Evolutionary conservation across 1,140 invertebrate species (phyloP).

Genomic region (Eupristina koningsbergeri): DNA sequence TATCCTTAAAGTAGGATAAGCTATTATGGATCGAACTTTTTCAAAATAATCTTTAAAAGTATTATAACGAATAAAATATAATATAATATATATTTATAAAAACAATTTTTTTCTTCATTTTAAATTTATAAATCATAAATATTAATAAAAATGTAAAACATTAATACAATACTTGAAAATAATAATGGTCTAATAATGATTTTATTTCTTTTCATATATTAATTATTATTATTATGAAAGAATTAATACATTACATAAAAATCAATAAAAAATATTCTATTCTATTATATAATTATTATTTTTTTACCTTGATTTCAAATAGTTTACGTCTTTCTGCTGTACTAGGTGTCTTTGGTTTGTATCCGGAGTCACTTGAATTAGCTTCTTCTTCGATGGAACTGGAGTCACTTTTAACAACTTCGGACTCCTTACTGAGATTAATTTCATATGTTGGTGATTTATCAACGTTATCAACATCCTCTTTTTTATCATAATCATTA

Average conservation of each 20-base stretch:
- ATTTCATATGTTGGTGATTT: slow-evolving; percentile 65
- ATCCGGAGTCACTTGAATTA: slow-evolving; percentile 76
- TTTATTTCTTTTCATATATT: too few species aligned
- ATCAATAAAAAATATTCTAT: not conserved
- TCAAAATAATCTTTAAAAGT: too few species aligned
- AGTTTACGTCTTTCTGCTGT: slow-evolving; percentile 83
- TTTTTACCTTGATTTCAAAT: slow-evolving; percentile 75
- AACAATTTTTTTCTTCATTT: too few species aligned
- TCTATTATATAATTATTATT: not conserved
- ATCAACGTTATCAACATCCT: slow-evolving; percentile 56
- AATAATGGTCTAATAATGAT: too few species aligned
- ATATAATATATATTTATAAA: too few species aligned
- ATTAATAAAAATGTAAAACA: too few species aligned
- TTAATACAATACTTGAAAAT: too few species aligned
- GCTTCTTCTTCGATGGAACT: slow-evolving; percentile 77
- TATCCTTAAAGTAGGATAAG: too few species aligned
- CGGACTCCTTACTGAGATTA: slow-evolving; percentile 64
- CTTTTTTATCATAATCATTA: slow-evolving; percentile 54
- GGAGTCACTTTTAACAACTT: slow-evolving; percentile 78
- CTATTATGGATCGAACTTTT: too few species aligned
- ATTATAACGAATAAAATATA: too few species aligned
- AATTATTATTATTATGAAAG: too few species aligned
- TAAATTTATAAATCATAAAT: too few species aligned
- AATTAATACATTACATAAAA: not conserved
- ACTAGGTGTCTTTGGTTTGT: slow-evolving; percentile 81